Evolutionary conservation across 1,140 invertebrate species (phyloP).

Genomic region (Proales similis): DNA sequence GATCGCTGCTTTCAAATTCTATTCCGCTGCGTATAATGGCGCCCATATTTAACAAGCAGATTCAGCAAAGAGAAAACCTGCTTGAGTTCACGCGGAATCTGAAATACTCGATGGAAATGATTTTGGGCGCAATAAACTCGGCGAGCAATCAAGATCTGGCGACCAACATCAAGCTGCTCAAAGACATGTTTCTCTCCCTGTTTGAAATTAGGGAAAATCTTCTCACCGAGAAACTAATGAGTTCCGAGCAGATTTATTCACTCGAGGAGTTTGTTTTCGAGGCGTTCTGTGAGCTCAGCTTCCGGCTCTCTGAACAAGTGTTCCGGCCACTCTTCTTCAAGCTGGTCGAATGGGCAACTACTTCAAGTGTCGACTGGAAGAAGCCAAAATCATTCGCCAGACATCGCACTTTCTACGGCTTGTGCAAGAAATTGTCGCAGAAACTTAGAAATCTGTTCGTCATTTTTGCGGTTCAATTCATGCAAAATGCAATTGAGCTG

Average conservation of each 20-base stretch:
- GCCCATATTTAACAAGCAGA: constrained; percentile 41
- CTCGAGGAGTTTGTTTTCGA: constrained; percentile 67
- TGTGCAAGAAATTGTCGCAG: constrained; percentile 57
- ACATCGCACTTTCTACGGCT: constrained; percentile 69
- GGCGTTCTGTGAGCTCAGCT: constrained; percentile 65
- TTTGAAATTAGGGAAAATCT: constrained; percentile 2
- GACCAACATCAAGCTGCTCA: constrained; percentile 4
- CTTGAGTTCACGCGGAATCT: no score
- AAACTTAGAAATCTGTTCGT: constrained; percentile 77
- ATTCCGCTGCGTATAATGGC: constrained; percentile 52
- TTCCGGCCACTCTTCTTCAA: constrained; percentile 79
- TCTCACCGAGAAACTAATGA: background rate
- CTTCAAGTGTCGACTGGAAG: constrained; percentile 58
- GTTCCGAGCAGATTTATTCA: background rate
- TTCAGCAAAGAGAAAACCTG: constrained; percentile 19
- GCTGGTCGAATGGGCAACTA: constrained; percentile 68
- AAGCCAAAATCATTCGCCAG: constrained; percentile 63
- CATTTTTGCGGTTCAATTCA: constrained; percentile 73
- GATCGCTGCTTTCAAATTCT: constrained; percentile 40
- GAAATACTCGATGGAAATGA: constrained; percentile 28
- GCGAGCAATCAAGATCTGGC: constrained; percentile 23
- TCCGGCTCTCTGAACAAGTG: constrained; percentile 76
- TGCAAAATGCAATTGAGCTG: constrained; percentile 67
- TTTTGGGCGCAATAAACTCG: constrained; percentile 1
- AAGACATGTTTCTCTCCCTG: constrained; percentile 16